Evolutionary conservation across 2,888 invertebrate genomes (phyloP).

Genomic region (Oxytorus armatus): DNA sequence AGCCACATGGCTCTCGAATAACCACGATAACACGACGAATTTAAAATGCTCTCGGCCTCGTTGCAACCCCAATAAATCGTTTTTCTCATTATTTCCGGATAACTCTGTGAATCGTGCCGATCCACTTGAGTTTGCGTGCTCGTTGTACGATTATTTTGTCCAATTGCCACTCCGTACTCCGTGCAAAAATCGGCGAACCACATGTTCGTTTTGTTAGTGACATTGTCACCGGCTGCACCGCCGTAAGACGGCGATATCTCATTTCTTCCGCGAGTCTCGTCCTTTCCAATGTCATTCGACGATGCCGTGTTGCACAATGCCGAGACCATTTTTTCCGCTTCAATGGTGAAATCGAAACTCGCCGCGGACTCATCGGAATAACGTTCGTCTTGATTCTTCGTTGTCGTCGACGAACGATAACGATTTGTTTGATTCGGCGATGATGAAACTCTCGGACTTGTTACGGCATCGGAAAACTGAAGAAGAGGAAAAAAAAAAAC

Average conservation of each 20-base stretch:
- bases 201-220: constrained; percentile 70
- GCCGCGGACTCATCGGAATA: constrained; percentile 85
- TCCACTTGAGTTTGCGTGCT: constrained; percentile 75
- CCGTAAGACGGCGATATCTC: constrained; percentile 67
- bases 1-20: constrained; percentile 74
- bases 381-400: constrained; percentile 74
- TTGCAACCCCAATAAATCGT: constrained; percentile 78
- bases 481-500: neutral
- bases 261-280: constrained; percentile 64
- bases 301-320: constrained; percentile 86
- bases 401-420: neutral
- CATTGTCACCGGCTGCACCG: constrained; percentile 75
- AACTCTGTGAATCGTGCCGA: constrained; percentile 66
- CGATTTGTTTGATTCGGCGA: constrained; percentile 35
- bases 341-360: constrained; percentile 87
- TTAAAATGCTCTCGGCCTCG: constrained; percentile 77
- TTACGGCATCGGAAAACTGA: constrained; percentile 30
- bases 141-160: constrained; percentile 37
- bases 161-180: constrained; percentile 64
- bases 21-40: constrained; percentile 65
- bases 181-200: constrained; percentile 75
- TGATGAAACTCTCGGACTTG: constrained; percentile 14
- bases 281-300: constrained; percentile 74
- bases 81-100: constrained; percentile 77
- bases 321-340: constrained; percentile 88